Percentiles rank a stretch among this genome's conserved stretches.
Evolutionary conservation across 2,888 invertebrate species (phyloP).

Genomic region (Lottia gigantea): DNA sequence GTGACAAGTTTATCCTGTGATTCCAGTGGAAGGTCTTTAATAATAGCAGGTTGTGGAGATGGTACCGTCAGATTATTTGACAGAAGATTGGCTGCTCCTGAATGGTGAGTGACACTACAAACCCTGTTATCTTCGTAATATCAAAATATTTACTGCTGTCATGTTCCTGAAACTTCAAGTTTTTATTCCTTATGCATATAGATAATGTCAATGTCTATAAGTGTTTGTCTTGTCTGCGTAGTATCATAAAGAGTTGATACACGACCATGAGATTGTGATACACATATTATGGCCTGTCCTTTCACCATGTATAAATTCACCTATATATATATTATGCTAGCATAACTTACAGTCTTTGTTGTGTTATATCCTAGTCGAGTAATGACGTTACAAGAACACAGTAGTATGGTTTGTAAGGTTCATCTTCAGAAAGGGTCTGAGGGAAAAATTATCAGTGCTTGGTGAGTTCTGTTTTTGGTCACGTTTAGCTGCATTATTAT

Average conservation of each 20-base stretch:
- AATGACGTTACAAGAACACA: constrained; percentile 81
- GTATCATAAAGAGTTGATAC: no score
- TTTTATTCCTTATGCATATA: no score
- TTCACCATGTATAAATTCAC: no score
- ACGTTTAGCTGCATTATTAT: no score
- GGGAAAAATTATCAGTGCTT: constrained; percentile 75
- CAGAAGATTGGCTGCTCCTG: constrained; percentile 77
- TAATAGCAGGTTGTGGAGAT: constrained; percentile 87
- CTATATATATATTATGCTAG: no score
- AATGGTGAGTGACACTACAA: constrained; percentile 66
- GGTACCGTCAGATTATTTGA: constrained; percentile 91
- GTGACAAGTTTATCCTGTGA: constrained; percentile 75
- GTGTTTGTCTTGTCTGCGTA: no score
- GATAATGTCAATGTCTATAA: no score
- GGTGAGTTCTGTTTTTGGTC: constrained; percentile 73
- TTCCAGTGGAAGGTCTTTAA: constrained; percentile 70
- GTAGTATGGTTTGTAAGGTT: constrained; percentile 79
- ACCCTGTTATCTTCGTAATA: background rate
- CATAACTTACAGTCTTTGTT: background rate
- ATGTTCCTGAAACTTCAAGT: no score
- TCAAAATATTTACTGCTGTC: background rate
- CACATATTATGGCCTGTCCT: background rate
- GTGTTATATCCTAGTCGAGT: constrained; percentile 71
- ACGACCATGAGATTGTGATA: background rate
- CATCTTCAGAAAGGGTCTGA: constrained; percentile 71